A percentile compares a stretch with the other conserved stretches of the same genome.
These are phyloP conservation scores for Orientallactaga bullata DNA, from an alignment of 2,113 vertebrate genomes.

Conservation along the genomic window DNA sequence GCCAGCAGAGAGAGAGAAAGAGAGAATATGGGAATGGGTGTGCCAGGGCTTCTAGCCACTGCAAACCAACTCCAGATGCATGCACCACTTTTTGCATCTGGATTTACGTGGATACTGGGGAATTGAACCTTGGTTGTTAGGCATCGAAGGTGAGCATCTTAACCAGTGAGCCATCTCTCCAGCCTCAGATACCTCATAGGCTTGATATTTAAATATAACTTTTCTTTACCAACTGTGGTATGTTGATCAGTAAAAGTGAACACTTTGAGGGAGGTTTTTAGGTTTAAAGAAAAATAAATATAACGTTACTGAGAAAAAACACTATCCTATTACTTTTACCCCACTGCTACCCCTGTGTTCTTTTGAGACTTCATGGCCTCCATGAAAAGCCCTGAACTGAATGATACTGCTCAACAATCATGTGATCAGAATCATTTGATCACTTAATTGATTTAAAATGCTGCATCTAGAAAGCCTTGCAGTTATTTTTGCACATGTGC, in stretches of 20 bases:
- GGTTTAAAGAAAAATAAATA: neutral
- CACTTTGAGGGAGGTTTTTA: neutral
- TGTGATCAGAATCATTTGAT: too few relatives aligned
- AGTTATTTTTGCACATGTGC: neutral
- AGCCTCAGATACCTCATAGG: neutral
- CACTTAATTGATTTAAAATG: too few relatives aligned
- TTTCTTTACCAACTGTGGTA: neutral
- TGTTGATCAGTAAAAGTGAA: neutral
- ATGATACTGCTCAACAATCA: neutral
- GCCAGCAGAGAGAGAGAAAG: too few relatives aligned
- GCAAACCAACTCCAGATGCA: too few relatives aligned
- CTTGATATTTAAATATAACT: slow-evolving; percentile 10
- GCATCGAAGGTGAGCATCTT: too few relatives aligned
- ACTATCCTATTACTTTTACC: neutral
- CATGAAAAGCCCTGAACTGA: neutral
- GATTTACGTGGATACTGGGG: too few relatives aligned
- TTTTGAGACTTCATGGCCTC: neutral
- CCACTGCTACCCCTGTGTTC: neutral
- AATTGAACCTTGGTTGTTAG: too few relatives aligned
- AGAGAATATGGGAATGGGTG: too few relatives aligned
- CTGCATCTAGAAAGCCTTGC: neutral
- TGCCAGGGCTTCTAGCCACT: too few relatives aligned
- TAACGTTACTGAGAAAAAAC: slow-evolving; percentile 21
- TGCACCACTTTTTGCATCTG: too few relatives aligned
- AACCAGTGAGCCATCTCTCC: too few relatives aligned